Base-by-base conservation (phyloP, 2,113 vertebrate genomes). In the Rhabdomys dilectus region DNA sequence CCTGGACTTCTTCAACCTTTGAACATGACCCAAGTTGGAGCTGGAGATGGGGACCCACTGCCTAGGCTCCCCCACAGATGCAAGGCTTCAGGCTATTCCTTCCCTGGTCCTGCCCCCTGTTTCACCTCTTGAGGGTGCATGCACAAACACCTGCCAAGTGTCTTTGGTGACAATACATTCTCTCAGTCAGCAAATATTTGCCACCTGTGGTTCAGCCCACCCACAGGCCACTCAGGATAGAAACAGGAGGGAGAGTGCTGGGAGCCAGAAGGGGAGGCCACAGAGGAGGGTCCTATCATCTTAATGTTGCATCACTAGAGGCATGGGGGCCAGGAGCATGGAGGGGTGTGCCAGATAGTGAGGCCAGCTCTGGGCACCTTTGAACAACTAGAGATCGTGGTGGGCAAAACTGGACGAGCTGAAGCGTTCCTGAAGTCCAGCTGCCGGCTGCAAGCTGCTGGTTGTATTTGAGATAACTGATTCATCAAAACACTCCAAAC, bases 101-200 rank as follows among this genome's bases (percentile, higher is more conserved):
- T 84, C 91, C 93, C 45, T 26, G 29, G 85, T 17, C 88, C 90
- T 97, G 97, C 7, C 96, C 94, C 64, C 80, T 4, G 7, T 24
- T 93, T 95, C 81, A 96, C 95, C 96, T 88, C 91, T 42, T 10
- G n/a, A 72, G 24, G 60, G 16, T 7, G 4, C 84, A n/a, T 0
- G 31, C 0, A 19, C 86, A 89, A 91, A 96, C 96, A 96, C 92
- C 95, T 97, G 96, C 91, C 45, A 76, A 93, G 91, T 45, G 82
- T 62, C 95, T 94, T 94, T 51, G 19, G 81, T 48, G 97, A 97
- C 96, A 96, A 72, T 92, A 45, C 93, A 92, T 94, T 92, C 97
- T 78, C 97, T 95, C 0, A 0, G 48, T 95, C 88, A 94, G 96
- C 96, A 98, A 98, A 97, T 97, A 97, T 93, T 96, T 97, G 95